phyloP scores from a whole-genome alignment of 2,113 vertebrate genomes.

The Arothron firmamentum region DNA sequence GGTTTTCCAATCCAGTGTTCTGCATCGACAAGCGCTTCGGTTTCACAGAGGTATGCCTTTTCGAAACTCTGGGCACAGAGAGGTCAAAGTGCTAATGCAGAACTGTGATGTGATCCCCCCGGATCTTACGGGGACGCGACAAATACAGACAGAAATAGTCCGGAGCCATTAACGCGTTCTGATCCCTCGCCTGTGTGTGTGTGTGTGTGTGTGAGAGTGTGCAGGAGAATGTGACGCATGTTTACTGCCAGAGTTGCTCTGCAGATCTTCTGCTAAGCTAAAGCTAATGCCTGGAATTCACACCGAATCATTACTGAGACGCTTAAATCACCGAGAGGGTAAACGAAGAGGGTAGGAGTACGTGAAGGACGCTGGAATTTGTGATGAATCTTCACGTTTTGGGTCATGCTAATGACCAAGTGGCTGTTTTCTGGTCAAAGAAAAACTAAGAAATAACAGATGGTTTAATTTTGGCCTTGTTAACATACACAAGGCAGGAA shows the following conservation, averaged over 20 bases:
- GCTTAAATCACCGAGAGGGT: too few species aligned
- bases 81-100: neutral
- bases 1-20: neutral
- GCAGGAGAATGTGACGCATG: too few species aligned
- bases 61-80: neutral
- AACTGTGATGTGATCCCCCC: neutral
- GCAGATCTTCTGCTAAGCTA: too few species aligned
- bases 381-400: slow-evolving; percentile 36
- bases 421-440: slow-evolving; percentile 2
- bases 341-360: too few species aligned
- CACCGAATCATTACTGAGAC: too few species aligned
- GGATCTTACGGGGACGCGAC: neutral
- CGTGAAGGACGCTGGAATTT: neutral
- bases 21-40: neutral
- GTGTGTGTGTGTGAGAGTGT: neutral
- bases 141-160: slow-evolving; percentile 7
- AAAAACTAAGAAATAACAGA: slow-evolving; percentile 41
- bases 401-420: slow-evolving; percentile 10
- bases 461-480: slow-evolving; percentile 20
- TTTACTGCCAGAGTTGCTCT: too few species aligned
- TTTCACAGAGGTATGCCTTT: neutral
- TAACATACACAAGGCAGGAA: slow-evolving; percentile 7
- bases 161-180: slow-evolving; percentile 1
- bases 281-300: too few species aligned
- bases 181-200: neutral